Conservation (phyloP, 2,888 invertebrate genomes). For the Aporophyla lueneburgensis region DNA sequence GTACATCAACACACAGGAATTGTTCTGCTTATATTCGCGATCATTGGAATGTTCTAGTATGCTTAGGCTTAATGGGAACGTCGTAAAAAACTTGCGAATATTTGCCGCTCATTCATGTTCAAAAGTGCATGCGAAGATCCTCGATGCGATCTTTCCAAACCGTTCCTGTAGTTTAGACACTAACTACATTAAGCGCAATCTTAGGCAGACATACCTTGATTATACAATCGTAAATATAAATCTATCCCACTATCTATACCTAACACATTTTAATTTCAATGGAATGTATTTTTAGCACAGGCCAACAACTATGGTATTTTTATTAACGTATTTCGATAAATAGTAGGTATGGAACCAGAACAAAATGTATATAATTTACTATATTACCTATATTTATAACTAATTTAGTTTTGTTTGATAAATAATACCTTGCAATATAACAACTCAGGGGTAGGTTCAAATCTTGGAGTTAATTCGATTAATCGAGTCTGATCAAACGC, state of each 20-base stretch:
- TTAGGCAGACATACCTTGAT: not conserved
- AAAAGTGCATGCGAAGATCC: not conserved
- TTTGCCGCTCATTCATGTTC: not conserved
- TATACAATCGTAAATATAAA: too few relatives aligned
- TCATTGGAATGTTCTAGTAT: not conserved
- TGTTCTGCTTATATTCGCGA: too few relatives aligned
- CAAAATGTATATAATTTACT: not conserved
- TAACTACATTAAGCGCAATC: not conserved
- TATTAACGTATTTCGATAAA: not conserved
- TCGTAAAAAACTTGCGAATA: not conserved
- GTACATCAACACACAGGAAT: not conserved
- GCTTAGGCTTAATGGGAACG: not conserved
- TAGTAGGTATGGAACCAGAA: not conserved
- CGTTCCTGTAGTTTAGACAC: not conserved
- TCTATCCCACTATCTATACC: too few relatives aligned
- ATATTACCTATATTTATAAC: not conserved
- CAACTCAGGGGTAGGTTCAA: too few relatives aligned
- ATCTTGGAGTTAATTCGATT: not conserved
- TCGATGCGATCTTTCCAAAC: not conserved
- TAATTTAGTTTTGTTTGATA: not conserved
- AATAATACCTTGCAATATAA: not conserved
- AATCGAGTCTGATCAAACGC: not conserved
- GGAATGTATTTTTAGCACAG: not conserved
- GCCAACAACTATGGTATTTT: not conserved
- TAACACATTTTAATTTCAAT: too few relatives aligned